Evolutionary conservation across 2,113 vertebrate genomes (phyloP).

Genomic region (Trematomus loennbergii): DNA sequence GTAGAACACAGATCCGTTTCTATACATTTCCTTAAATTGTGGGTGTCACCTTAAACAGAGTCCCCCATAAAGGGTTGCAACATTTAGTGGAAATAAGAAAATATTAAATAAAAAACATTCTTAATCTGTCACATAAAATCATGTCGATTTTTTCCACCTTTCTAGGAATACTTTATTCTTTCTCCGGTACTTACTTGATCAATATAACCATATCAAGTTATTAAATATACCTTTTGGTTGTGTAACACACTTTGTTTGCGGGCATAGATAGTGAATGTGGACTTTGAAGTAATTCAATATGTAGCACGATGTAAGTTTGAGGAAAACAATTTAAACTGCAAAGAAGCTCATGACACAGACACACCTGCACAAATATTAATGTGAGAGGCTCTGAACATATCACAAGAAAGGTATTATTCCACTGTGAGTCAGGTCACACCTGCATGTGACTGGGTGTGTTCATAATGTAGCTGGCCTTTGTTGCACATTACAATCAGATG

Average conservation of each 20-base stretch:
- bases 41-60: not conserved
- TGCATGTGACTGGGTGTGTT: slow-evolving; percentile 50
- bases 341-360: not conserved
- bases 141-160: no score
- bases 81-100: not conserved
- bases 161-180: no score
- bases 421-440: slow-evolving; percentile 7
- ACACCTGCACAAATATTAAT: not conserved
- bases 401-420: not conserved
- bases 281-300: not conserved
- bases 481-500: not conserved
- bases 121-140: not conserved
- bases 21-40: not conserved
- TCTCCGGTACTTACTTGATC: no score
- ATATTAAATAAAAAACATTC: not conserved
- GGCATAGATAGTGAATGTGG: not conserved
- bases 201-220: no score
- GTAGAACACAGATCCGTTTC: no score
- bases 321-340: not conserved
- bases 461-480: not conserved
- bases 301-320: not conserved
- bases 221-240: not conserved
- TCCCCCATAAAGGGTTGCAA: not conserved
- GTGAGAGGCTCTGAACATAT: not conserved
- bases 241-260: not conserved